Evolutionary conservation across 2,888 invertebrate genomes (phyloP).

Genomic region (Euzophera pinguis): DNA sequence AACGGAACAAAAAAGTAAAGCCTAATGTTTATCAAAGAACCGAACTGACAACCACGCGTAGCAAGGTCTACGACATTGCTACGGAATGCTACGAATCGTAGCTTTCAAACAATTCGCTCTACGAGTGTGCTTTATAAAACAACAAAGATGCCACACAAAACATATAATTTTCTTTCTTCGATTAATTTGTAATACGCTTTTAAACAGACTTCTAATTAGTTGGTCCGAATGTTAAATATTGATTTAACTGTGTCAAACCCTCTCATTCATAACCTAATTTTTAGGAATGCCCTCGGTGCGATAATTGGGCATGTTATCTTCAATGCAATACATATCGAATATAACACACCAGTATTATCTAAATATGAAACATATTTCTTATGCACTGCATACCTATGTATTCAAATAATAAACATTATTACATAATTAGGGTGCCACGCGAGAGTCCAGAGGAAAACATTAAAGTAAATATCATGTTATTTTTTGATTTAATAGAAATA

Average conservation of each 20-base stretch:
- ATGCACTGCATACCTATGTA: not conserved
- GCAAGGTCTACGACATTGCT: not conserved
- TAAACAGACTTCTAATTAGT: not conserved
- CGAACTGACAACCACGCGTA: not conserved
- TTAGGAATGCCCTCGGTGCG: conserved; percentile 4
- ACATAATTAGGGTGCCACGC: conserved; percentile 9
- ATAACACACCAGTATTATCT: not conserved
- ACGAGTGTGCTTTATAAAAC: not conserved
- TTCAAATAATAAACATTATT: conserved; percentile 8
- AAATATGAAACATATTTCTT: not conserved
- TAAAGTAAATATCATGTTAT: not conserved
- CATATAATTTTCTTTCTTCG: not conserved
- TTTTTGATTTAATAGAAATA: too few species aligned
- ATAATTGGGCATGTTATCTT: not conserved
- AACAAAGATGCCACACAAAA: not conserved
- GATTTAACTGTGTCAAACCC: conserved; percentile 13
- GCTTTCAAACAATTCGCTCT: not conserved
- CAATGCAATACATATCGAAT: not conserved
- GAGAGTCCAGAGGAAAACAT: conserved; percentile 10
- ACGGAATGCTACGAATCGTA: not conserved
- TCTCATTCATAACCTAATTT: conserved; percentile 11
- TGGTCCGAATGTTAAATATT: conserved; percentile 5
- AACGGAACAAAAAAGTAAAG: too few species aligned
- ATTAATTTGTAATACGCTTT: not conserved
- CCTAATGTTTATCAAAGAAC: not conserved